A percentile compares a stretch with the other conserved stretches of the same genome.
These are phyloP conservation scores for Tamandua tetradactyla DNA, from an alignment of 2,797 vertebrate species.

Conservation along the genomic window DNA sequence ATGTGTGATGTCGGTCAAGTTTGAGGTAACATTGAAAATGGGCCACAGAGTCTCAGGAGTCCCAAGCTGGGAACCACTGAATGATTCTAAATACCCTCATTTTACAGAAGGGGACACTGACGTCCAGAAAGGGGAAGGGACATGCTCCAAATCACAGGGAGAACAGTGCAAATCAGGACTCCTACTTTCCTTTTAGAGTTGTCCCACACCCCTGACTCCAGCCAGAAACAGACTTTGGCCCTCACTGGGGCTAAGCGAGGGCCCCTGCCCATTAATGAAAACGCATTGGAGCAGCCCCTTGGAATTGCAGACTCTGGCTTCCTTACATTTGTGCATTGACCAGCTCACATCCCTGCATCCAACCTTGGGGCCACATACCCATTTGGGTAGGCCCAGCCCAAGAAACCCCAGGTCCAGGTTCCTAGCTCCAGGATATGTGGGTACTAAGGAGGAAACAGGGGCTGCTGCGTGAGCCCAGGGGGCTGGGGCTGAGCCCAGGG, in stretches of 20 bases:
- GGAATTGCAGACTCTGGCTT: background rate
- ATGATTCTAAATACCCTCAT: background rate
- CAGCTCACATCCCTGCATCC: background rate
- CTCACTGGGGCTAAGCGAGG: accelerated
- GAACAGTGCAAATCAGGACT: accelerated
- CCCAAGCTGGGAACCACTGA: accelerated
- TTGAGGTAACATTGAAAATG: background rate
- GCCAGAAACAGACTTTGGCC: background rate
- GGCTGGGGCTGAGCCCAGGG: no score
- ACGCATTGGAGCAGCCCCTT: background rate
- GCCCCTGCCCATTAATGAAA: background rate
- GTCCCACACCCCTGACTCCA: background rate
- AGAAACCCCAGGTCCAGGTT: background rate
- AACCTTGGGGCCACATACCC: accelerated
- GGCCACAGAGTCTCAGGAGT: no score
- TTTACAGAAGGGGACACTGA: background rate
- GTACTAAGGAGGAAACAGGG: background rate
- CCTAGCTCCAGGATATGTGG: no score
- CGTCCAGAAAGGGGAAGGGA: background rate
- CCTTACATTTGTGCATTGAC: background rate
- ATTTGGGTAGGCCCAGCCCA: background rate
- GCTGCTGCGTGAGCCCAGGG: accelerated
- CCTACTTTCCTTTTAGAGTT: background rate
- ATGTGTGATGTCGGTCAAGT: accelerated
- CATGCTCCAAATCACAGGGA: background rate